phyloP scores from a whole-genome alignment of 2,113 vertebrate genomes.

The Chloebia gouldiae region DNA sequence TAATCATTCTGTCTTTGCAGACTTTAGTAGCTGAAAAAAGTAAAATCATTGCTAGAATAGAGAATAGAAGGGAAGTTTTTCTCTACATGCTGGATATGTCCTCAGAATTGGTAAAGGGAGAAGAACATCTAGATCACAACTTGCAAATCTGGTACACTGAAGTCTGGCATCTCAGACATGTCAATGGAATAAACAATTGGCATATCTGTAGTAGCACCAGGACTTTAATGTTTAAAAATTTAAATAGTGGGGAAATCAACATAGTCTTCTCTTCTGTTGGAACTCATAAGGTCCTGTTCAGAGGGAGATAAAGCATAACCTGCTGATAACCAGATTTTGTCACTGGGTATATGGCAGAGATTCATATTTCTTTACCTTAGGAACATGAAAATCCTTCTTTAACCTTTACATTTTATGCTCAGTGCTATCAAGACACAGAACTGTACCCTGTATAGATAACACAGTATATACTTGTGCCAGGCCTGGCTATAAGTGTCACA shows the following conservation, averaged over 20 bases:
- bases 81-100: background rate
- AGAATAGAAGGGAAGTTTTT: background rate
- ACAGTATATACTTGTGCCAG: background rate
- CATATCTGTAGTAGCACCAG: background rate
- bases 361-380: background rate
- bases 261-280: background rate
- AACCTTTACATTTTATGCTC: background rate
- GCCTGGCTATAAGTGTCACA: background rate
- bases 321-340: background rate
- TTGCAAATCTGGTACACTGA: background rate
- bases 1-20: background rate
- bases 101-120: background rate
- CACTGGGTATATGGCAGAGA: background rate
- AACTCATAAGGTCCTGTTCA: background rate
- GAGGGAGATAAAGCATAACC: background rate
- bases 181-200: accelerated
- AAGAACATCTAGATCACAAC: background rate
- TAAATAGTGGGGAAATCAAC: background rate
- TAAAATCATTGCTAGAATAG: background rate
- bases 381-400: background rate
- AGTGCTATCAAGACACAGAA: background rate
- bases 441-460: accelerated
- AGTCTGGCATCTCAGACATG: background rate
- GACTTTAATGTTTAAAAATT: background rate
- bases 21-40: background rate